These are phyloP conservation scores for Piprites chloris DNA, from an alignment of 2,113 vertebrate species.

Conservation along the genomic window DNA sequence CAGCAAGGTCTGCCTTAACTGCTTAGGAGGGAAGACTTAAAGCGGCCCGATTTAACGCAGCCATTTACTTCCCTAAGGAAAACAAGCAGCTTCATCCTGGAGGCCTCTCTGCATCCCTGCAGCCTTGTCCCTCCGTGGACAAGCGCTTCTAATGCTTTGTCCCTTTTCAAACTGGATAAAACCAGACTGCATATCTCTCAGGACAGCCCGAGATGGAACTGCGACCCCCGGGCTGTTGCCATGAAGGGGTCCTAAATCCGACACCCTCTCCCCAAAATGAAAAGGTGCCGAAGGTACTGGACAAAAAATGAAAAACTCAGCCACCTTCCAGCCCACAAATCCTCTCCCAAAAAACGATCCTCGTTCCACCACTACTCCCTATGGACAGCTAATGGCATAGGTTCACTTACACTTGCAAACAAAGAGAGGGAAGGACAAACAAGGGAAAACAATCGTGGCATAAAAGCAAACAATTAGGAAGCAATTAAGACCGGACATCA, in stretches of 20 bases:
- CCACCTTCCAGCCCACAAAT: background rate
- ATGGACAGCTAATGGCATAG: background rate
- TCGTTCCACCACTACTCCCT: background rate
- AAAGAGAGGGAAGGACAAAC: background rate
- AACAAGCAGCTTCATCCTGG: background rate
- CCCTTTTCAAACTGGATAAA: background rate
- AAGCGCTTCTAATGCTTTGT: background rate
- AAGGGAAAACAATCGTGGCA: slow-evolving; percentile 9
- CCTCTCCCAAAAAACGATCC: background rate
- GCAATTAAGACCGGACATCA: slow-evolving; percentile 6
- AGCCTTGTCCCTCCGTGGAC: rapidly evolving
- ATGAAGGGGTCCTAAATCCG: background rate
- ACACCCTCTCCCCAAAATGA: background rate
- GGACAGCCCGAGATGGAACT: rapidly evolving
- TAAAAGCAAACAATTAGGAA: slow-evolving; percentile 41
- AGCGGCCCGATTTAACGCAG: background rate
- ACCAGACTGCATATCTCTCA: rapidly evolving
- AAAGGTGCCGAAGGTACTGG: background rate
- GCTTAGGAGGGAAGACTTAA: background rate
- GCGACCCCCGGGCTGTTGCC: background rate
- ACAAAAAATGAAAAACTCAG: background rate
- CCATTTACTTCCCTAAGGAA: background rate
- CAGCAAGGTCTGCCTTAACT: background rate
- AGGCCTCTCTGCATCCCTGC: background rate
- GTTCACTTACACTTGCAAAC: background rate